Percentiles rank a stretch among this genome's conserved stretches.
Evolutionary conservation across 2,888 invertebrate species (phyloP).

Genomic region (Eupithecia insigniata): DNA sequence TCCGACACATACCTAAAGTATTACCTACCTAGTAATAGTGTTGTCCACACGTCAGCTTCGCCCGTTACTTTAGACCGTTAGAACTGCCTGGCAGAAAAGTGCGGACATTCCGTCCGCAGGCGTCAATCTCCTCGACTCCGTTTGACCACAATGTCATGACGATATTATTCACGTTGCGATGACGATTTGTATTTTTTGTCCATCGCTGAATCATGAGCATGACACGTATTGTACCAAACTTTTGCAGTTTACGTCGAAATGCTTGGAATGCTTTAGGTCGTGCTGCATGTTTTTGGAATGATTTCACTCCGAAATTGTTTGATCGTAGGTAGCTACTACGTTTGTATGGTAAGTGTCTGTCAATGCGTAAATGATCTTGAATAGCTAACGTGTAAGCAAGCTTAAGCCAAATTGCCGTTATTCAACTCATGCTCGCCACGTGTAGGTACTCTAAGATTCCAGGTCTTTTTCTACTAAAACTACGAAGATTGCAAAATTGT

Average conservation of each 20-base stretch:
- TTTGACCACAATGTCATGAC: constrained; percentile 19
- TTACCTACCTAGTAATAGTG: not conserved
- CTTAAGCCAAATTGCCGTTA: constrained; percentile 20
- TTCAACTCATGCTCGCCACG: not conserved
- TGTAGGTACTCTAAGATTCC: too few species aligned
- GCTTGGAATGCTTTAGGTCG: not conserved
- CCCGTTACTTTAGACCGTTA: constrained; percentile 29
- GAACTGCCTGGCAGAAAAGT: constrained; percentile 19
- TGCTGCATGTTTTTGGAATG: not conserved
- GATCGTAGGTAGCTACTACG: not conserved
- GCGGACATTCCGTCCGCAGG: constrained; percentile 8
- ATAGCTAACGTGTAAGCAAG: constrained; percentile 9
- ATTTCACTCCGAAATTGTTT: not conserved
- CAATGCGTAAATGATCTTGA: not conserved
- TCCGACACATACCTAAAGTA: not conserved
- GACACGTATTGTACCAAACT: constrained; percentile 22
- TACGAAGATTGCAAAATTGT: not conserved
- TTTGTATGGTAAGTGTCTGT: not conserved
- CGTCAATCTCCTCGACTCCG: constrained; percentile 16
- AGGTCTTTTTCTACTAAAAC: too few species aligned
- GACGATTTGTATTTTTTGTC: constrained; percentile 27
- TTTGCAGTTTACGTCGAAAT: constrained; percentile 16
- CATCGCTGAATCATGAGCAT: constrained; percentile 32
- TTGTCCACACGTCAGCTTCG: constrained; percentile 3
- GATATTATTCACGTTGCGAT: not conserved